A percentile compares a stretch with the other conserved stretches of the same genome.
Conservation (phyloP, 2,797 vertebrate genomes). For the Artibeus lituratus region DNA sequence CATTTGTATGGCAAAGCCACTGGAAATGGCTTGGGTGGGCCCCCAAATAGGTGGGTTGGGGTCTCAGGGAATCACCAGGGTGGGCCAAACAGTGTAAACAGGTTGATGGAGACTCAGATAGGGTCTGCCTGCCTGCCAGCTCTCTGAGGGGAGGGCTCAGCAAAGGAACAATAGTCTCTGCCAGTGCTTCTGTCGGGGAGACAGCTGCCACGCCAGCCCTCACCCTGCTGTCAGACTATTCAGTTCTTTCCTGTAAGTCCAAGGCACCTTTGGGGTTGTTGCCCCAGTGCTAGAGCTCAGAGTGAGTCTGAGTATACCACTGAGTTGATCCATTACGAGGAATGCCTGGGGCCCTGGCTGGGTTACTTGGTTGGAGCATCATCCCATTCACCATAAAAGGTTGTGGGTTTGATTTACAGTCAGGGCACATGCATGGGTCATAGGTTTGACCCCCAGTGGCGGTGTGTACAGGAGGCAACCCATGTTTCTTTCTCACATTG, state of each 20-base stretch:
- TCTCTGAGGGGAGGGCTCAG: neutral
- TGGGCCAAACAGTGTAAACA: neutral
- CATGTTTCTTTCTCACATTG: neutral
- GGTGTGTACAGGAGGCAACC: neutral
- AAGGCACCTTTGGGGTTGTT: neutral
- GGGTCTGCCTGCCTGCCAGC: neutral
- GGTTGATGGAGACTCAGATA: neutral
- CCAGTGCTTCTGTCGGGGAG: neutral
- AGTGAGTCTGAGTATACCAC: neutral
- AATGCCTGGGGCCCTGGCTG: neutral
- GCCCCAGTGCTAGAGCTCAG: neutral
- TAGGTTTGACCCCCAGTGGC: too few relatives aligned
- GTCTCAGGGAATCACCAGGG: neutral
- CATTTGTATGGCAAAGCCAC: neutral
- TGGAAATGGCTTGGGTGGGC: neutral
- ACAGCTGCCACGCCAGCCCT: neutral
- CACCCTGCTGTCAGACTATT: neutral
- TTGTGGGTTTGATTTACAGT: too few relatives aligned
- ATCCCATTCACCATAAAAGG: too few relatives aligned
- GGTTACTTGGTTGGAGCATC: too few relatives aligned
- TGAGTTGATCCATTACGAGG: neutral
- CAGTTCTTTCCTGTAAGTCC: neutral
- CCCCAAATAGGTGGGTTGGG: neutral
- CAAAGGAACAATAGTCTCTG: neutral
- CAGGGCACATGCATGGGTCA: too few relatives aligned